Conservation (phyloP, 1,140 invertebrate genomes). For the Megalopta genalis region DNA sequence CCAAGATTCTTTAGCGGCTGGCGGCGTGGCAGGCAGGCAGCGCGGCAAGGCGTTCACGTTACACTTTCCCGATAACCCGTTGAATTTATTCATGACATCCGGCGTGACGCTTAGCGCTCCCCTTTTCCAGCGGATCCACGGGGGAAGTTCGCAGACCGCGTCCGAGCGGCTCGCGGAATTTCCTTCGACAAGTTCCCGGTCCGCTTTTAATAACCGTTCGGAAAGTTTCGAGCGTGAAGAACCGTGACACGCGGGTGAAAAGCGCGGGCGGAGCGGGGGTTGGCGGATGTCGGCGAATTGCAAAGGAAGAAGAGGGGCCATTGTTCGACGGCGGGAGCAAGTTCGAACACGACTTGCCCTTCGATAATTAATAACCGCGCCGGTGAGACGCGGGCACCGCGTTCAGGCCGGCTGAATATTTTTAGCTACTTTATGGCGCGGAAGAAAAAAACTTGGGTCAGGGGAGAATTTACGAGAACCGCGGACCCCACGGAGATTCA, state of each 20-base stretch:
- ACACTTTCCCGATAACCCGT: conserved; percentile 43
- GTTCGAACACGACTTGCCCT: background rate
- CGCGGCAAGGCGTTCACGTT: no score
- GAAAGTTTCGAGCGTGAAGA: conserved; percentile 14
- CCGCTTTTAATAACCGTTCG: conserved; percentile 39
- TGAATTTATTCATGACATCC: conserved; percentile 50
- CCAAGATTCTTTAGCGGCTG: background rate
- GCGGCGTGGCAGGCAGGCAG: no score
- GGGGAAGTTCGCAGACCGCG: conserved; percentile 11
- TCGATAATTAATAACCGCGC: conserved; percentile 19
- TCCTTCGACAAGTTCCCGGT: conserved; percentile 23
- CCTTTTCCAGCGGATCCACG: background rate
- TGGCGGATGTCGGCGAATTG: background rate
- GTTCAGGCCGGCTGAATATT: background rate
- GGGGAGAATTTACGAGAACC: background rate
- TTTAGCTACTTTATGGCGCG: background rate
- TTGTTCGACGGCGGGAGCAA: background rate
- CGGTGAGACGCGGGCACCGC: background rate
- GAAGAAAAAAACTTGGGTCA: no score
- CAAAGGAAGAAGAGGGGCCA: background rate
- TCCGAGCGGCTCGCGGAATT: conserved; percentile 12
- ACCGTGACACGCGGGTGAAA: background rate
- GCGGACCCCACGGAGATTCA: background rate
- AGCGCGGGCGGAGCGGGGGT: background rate
- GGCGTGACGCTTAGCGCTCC: conserved; percentile 23